Percentiles rank a stretch among this genome's conserved stretches.
Evolutionary conservation across 2,888 invertebrate species (phyloP).

Genomic region (Ochropleura plecta): DNA sequence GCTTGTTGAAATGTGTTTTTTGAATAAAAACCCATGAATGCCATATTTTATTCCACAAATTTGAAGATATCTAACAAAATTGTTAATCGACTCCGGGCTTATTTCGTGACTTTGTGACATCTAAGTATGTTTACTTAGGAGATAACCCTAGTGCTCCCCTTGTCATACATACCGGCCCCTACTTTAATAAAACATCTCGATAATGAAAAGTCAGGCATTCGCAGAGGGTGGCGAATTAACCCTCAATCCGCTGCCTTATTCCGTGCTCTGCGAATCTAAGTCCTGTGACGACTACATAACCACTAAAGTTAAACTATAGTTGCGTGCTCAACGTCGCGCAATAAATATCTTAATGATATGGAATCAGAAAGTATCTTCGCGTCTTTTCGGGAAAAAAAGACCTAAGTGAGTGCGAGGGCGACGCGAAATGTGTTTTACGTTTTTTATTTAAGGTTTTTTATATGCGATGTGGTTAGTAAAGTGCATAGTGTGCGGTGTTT

Average conservation of each 20-base stretch:
- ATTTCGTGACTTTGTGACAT: slow-evolving; percentile 31
- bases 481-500: slow-evolving; percentile 67
- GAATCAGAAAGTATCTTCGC: slow-evolving; percentile 89
- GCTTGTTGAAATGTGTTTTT: background rate
- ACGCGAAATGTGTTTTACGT: slow-evolving; percentile 74
- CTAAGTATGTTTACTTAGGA: slow-evolving; percentile 56
- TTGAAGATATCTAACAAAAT: background rate
- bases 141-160: slow-evolving; percentile 84
- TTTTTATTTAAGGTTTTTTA: slow-evolving; percentile 72
- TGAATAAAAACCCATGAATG: background rate
- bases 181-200: slow-evolving; percentile 91
- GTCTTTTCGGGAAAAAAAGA: slow-evolving; percentile 70
- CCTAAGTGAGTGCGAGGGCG: slow-evolving; percentile 70
- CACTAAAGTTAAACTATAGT: slow-evolving; percentile 80
- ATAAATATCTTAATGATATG: slow-evolving; percentile 90
- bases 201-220: slow-evolving; percentile 91
- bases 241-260: slow-evolving; percentile 73
- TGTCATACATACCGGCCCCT: slow-evolving; percentile 80
- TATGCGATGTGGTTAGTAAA: slow-evolving; percentile 47
- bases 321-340: slow-evolving; percentile 74
- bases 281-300: slow-evolving; percentile 76
- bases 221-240: slow-evolving; percentile 88
- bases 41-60: background rate
- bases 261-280: slow-evolving; percentile 76
- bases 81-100: slow-evolving; percentile 4